Conservation (phyloP, 2,113 vertebrate species). For the Calidris pugnax region DNA sequence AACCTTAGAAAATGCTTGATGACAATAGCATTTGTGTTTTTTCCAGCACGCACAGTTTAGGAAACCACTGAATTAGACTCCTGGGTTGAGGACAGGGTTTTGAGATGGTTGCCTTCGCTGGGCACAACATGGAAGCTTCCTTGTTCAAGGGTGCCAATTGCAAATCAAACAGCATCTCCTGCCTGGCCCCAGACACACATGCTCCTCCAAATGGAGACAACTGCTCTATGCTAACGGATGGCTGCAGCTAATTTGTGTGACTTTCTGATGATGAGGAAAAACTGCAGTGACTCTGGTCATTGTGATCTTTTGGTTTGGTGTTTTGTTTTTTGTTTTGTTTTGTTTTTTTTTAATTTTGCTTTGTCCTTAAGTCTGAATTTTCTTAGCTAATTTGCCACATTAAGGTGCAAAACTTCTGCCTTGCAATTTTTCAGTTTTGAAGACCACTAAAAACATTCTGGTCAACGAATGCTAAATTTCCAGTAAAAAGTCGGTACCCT, state of each 20-base stretch:
- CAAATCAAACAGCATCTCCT: not conserved
- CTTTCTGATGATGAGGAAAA: not conserved
- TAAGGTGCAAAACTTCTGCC: slow-evolving; percentile 72
- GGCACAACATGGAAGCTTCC: not conserved
- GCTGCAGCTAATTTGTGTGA: not conserved
- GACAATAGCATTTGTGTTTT: not conserved
- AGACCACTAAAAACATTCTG: slow-evolving; percentile 62
- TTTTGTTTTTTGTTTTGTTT: not conserved
- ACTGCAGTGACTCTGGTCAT: not conserved
- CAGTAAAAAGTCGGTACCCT: slow-evolving; percentile 72
- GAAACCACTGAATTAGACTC: not conserved
- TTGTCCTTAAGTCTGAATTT: slow-evolving; percentile 65
- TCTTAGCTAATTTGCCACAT: slow-evolving; percentile 76
- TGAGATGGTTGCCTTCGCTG: not conserved
- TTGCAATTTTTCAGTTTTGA: slow-evolving; percentile 68
- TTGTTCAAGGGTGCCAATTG: not conserved
- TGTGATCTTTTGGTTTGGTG: not conserved
- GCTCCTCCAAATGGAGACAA: not conserved
- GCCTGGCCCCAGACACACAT: not conserved
- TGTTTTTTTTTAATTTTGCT: not conserved
- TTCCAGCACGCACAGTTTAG: accelerated
- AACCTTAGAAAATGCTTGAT: not conserved
- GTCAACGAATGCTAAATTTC: slow-evolving; percentile 72
- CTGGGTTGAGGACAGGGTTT: not conserved
- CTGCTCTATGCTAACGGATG: not conserved